Base-by-base conservation (phyloP, 1,140 invertebrate genomes). In the Melipona quadrifasciata region DNA sequence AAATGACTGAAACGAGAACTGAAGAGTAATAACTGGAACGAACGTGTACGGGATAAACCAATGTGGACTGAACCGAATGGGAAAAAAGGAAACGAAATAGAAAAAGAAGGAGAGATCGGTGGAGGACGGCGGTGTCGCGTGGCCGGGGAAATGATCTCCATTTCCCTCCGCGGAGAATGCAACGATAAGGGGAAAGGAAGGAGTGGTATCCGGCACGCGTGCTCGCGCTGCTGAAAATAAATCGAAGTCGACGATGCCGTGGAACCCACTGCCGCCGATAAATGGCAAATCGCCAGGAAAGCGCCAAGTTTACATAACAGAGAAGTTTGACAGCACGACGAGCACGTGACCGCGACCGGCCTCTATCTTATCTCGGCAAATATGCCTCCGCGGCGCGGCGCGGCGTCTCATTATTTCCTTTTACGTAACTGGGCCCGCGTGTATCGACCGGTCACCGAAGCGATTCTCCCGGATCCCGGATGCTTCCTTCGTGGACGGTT, bases 291-390 rank as follows among this genome's bases (percentile, higher is more conserved):
- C 61, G 91, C 92, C 93, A 93, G 87, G 70, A 91, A 90, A 92
- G 88, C 90, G 90, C 91, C 86, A 92, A 93, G 93, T 94, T 94
- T 94, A 94, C 93, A 94, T 94, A 94, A 94, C 93, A 94, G 88
- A 90, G 74, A 90, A 93, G 92, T 94, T 94, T 94, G 94, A 94
- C 94, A 94, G 93, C 91, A 86, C 87, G 82, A 85, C 88, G 91
- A 92, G 91, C 93, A 93, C 93, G 93, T 94, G 93, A 94, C 91
- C 83, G 67, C 68, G 75, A 10, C 85, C 88, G 87, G 86, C 85
- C 84, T 89, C 88, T 93, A 94, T 94, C 93, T 94, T 93, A 93
- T 94, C 93, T 91, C 80, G 51, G 65, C 90, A 90, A 93, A 92
- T 91, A 91, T 90, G 90, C 88, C 87, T 86, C 85, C 68, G 72